Percentiles rank a stretch among this genome's conserved stretches.
These are phyloP conservation scores for Drosophila lacicola DNA, from an alignment of 2,888 invertebrate genomes.

Conservation along the genomic window DNA sequence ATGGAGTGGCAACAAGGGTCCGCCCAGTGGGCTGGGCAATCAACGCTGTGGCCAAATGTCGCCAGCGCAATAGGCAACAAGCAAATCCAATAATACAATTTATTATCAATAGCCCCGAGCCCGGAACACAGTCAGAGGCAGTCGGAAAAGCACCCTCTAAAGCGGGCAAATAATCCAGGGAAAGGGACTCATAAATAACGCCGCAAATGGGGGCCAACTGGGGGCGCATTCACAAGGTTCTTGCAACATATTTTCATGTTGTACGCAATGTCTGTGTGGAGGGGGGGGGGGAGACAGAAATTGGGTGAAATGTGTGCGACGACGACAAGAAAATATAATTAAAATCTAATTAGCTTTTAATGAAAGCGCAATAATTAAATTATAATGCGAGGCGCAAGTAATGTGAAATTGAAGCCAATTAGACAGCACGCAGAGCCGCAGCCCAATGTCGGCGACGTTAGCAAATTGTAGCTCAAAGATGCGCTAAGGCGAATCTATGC, in stretches of 20 bases:
- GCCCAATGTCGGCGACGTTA: conserved; percentile 5
- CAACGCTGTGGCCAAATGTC: conserved; percentile 47
- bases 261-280: conserved; percentile 24
- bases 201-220: conserved; percentile 36
- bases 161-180: conserved; percentile 11
- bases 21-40: conserved; percentile 9
- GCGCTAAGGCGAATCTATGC: conserved; percentile 1
- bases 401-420: conserved; percentile 72
- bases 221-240: conserved; percentile 8
- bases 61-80: conserved; percentile 62
- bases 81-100: conserved; percentile 77
- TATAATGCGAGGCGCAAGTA: conserved; percentile 69
- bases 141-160: conserved; percentile 24
- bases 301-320: conserved; percentile 29
- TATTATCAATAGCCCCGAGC: conserved; percentile 58
- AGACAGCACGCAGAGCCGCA: conserved; percentile 38
- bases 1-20: conserved; percentile 57
- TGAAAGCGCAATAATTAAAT: conserved; percentile 76
- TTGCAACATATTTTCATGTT: conserved; percentile 42
- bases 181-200: conserved; percentile 64
- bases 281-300: conserved; percentile 1
- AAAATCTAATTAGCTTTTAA: conserved; percentile 75
- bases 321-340: conserved; percentile 64
- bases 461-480: conserved; percentile 16
- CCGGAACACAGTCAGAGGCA: not conserved